phyloP scores from a whole-genome alignment of 2,797 vertebrate species.

The Cyprinella venusta region DNA sequence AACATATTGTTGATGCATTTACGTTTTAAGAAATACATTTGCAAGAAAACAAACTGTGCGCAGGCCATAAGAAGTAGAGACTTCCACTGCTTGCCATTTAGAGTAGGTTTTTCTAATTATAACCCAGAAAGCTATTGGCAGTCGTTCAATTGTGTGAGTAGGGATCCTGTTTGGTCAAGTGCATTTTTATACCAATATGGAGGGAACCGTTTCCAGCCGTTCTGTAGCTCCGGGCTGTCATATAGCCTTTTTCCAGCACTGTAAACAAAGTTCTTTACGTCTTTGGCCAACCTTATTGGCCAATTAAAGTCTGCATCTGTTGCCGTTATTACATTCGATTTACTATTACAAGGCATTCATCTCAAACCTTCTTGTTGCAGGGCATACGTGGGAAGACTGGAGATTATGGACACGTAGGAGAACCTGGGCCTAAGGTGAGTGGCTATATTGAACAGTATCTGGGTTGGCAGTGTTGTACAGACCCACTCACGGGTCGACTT shows the following conservation, averaged over 20 bases:
- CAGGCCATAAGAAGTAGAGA: neutral
- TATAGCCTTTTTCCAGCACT: conserved; percentile 23
- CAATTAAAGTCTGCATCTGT: conserved; percentile 33
- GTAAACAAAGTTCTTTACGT: conserved; percentile 31
- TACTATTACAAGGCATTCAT: conserved; percentile 5
- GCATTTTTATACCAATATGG: conserved; percentile 18
- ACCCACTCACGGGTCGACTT: neutral
- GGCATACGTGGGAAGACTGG: conserved; percentile 72
- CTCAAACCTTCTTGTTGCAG: conserved; percentile 57
- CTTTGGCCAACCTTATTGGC: conserved; percentile 20
- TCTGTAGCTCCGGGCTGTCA: conserved; percentile 8
- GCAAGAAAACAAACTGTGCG: neutral
- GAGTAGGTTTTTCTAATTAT: conserved; percentile 17
- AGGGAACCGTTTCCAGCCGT: conserved; percentile 15
- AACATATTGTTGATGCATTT: conserved; percentile 7
- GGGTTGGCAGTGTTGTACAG: neutral
- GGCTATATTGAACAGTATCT: neutral
- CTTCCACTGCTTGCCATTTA: conserved; percentile 17
- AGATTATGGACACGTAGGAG: conserved; percentile 73
- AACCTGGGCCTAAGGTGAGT: conserved; percentile 73
- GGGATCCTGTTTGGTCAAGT: conserved; percentile 23
- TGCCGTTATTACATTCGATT: conserved; percentile 11
- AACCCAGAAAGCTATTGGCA: conserved; percentile 4
- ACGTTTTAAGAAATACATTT: neutral
- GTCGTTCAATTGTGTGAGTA: neutral